Evolutionary conservation across 2,113 vertebrate species (phyloP).

Genomic region (Peromyscus californicus): DNA sequence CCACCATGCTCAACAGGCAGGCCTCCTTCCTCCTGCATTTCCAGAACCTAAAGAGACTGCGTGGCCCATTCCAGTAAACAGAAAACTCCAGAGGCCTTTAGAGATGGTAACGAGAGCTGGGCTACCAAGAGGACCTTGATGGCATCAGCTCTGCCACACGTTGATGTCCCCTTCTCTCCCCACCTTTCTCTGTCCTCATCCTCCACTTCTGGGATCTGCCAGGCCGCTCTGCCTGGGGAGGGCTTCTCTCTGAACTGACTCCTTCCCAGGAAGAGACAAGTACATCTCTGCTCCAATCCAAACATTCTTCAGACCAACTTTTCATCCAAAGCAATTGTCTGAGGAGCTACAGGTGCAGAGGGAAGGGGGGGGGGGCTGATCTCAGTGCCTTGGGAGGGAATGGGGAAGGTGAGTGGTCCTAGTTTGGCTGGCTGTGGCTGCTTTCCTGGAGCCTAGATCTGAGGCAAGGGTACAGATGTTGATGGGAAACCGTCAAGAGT

Average conservation of each 20-base stretch:
- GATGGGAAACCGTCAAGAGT: not conserved
- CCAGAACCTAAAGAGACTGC: not conserved
- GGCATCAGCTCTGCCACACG: not conserved
- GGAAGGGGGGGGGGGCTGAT: conserved; percentile 16
- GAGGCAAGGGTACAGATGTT: not conserved
- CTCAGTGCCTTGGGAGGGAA: not conserved
- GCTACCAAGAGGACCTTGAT: not conserved
- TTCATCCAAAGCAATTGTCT: conserved; percentile 85
- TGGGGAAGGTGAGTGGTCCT: not conserved
- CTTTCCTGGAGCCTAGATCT: not conserved
- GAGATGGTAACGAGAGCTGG: not conserved
- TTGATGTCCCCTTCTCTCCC: not conserved
- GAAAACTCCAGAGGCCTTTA: not conserved
- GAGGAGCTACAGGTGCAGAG: conserved; percentile 76
- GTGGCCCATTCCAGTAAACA: not conserved
- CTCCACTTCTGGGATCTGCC: not conserved
- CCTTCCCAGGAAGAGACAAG: conserved; percentile 44
- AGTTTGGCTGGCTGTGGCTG: not conserved
- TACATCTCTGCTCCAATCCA: conserved; percentile 64
- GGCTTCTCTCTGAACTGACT: conserved; percentile 60
- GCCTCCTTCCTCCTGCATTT: not conserved
- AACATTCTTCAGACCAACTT: conserved; percentile 10
- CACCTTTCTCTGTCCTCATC: too few species aligned
- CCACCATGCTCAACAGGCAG: too few species aligned
- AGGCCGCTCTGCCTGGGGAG: not conserved